Evolutionary conservation across 2,888 invertebrate species (phyloP).

Genomic region (Cataglyphis rosenhaueri): DNA sequence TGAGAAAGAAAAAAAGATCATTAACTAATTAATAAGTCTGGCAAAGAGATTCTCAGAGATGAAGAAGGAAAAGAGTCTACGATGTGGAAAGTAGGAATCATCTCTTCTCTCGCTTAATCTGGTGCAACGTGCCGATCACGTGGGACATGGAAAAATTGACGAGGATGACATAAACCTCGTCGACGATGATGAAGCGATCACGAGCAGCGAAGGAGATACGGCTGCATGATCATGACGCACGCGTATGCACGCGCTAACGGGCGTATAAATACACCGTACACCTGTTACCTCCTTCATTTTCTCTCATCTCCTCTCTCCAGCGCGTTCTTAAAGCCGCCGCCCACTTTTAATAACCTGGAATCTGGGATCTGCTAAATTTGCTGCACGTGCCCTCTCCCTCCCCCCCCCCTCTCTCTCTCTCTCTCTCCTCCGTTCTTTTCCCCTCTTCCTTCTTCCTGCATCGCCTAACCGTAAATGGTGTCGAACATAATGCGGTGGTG

Average conservation of each 20-base stretch:
- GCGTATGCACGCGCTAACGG: constrained; percentile 36
- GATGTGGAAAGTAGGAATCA: neutral
- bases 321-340: constrained; percentile 65
- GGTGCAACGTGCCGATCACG: neutral
- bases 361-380: constrained; percentile 83
- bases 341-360: constrained; percentile 85
- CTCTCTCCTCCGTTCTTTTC: neutral
- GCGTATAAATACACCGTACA: constrained; percentile 83
- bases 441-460: constrained; percentile 52
- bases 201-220: constrained; percentile 39
- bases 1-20: neutral
- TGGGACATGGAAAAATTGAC: constrained; percentile 30
- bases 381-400: constrained; percentile 36
- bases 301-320: constrained; percentile 69
- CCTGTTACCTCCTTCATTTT: constrained; percentile 79
- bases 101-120: neutral
- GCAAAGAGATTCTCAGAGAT: neutral
- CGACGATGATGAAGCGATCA: constrained; percentile 49
- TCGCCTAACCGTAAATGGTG: constrained; percentile 61
- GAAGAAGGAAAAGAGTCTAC: neutral
- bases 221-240: constrained; percentile 66
- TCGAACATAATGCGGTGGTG: constrained; percentile 17
- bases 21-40: neutral
- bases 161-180: constrained; percentile 27
- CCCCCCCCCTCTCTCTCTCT: neutral